Percentiles rank a stretch among this genome's conserved stretches.
These are phyloP conservation scores for Gulo gulo DNA, from an alignment of 2,113 vertebrate species.

Conservation along the genomic window DNA sequence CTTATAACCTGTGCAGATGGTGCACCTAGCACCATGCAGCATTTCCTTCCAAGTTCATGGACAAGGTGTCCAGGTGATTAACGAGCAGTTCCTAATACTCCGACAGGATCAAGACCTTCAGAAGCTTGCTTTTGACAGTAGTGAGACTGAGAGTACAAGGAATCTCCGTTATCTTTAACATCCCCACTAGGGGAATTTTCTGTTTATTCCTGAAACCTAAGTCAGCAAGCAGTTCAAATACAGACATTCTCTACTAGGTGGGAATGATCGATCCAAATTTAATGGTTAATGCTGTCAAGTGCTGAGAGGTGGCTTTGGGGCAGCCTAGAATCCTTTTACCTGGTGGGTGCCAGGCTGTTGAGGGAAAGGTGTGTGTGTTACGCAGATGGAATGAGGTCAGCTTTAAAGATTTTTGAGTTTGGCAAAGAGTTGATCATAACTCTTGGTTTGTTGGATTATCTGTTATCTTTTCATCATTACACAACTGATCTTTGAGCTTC, in stretches of 20 bases:
- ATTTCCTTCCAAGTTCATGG: background rate
- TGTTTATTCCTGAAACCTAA: background rate
- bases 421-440: background rate
- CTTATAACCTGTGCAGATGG: rapidly evolving
- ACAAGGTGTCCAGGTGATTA: background rate
- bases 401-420: background rate
- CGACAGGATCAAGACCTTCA: background rate
- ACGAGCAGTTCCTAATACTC: background rate
- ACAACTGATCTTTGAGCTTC: background rate
- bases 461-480: background rate
- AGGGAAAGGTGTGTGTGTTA: background rate
- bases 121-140: background rate
- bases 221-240: background rate
- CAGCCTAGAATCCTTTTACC: background rate
- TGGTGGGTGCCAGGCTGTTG: background rate
- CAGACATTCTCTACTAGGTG: background rate
- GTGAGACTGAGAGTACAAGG: background rate
- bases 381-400: background rate
- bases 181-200: background rate
- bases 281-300: background rate
- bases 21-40: background rate
- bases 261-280: background rate
- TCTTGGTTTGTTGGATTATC: background rate
- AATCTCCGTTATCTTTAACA: background rate
- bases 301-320: background rate